These are phyloP conservation scores for Perithous albicinctus DNA, from an alignment of 2,888 invertebrate genomes.

Conservation along the genomic window DNA sequence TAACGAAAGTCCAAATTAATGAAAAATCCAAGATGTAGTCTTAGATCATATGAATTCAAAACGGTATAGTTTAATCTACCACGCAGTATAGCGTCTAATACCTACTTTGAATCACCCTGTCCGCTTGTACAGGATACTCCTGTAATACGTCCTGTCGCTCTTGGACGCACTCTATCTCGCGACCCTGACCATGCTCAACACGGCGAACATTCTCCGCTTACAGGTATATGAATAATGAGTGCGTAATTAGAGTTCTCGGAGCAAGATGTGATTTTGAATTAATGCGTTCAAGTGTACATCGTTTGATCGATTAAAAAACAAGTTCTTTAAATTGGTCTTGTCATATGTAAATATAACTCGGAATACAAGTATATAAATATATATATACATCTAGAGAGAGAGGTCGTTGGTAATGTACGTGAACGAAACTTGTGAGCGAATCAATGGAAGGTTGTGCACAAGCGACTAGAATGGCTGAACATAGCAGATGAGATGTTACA, in stretches of 20 bases:
- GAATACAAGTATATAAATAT: conserved; percentile 4
- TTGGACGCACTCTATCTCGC: conserved; percentile 8
- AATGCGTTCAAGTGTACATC: conserved; percentile 34
- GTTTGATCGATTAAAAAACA: conserved; percentile 25
- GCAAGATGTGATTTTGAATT: conserved; percentile 33
- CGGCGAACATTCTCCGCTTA: not conserved
- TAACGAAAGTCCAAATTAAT: too few species aligned
- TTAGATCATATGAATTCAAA: not conserved
- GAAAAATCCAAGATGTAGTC: not conserved
- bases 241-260: conserved; percentile 47
- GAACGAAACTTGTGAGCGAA: conserved; percentile 23
- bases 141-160: conserved; percentile 10
- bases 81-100: not conserved
- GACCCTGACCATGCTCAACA: conserved; percentile 51
- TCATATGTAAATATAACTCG: conserved; percentile 5
- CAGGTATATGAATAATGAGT: conserved; percentile 48
- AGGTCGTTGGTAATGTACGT: conserved; percentile 3
- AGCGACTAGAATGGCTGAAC: not conserved
- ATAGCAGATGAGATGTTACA: conserved; percentile 28
- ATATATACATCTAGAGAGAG: too few species aligned
- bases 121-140: not conserved
- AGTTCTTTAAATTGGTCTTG: conserved; percentile 12
- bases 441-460: conserved; percentile 16
- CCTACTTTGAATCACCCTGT: not conserved
- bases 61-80: not conserved